Evolutionary conservation across 2,888 invertebrate genomes (phyloP), one percentile per base, ranked within the genome.

Genomic region (Brachypalpus laphriformis): DNA sequence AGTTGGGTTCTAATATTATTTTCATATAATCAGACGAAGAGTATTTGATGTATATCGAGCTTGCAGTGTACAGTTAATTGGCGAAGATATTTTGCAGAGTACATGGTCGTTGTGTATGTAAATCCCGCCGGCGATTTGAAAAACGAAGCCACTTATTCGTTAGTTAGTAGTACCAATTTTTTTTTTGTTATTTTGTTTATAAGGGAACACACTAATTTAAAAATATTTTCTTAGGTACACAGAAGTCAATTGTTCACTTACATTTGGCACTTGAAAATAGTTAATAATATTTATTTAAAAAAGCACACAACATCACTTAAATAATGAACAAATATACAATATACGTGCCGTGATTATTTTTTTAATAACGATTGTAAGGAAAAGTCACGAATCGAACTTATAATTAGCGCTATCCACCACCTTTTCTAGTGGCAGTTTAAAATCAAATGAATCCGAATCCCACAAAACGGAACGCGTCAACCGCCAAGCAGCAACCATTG

Each of bases 361-460:
- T 40, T 37, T 7, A 22, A 20, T n/a, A 18, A n/a, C 22, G 20
- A 22, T 25, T 31, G 1, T 14, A 5, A 22, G 11, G 6, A 37
- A 34, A 37, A n/a, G 1, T 4, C 34, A 22, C 34, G 14, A 47
- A 57, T 20, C 22, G 20, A 28, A 31, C 7, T 70, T 70, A 45
- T 22, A 20, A 40, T 16, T n/a, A 18, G 20, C 47, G 57, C 9
- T 34, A 57, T 47, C n/a, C 47, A 83, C 88, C 87, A 90, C 91
- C 89, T 89, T 88, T 89, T 88, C 87, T 89, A 89, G 88, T 91
- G 91, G 91, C 91, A 91, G 92, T 90, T 91, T 89, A 90, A 89
- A 92, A 91, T 92, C 91, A 91, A 92, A 92, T 92, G 92, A 91
- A 90, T 89, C 87, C 89, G 88, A 88, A 88, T 85, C 77, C 71